Evolutionary conservation across 2,888 invertebrate genomes (phyloP).

Genomic region (Drosophila cognata): DNA sequence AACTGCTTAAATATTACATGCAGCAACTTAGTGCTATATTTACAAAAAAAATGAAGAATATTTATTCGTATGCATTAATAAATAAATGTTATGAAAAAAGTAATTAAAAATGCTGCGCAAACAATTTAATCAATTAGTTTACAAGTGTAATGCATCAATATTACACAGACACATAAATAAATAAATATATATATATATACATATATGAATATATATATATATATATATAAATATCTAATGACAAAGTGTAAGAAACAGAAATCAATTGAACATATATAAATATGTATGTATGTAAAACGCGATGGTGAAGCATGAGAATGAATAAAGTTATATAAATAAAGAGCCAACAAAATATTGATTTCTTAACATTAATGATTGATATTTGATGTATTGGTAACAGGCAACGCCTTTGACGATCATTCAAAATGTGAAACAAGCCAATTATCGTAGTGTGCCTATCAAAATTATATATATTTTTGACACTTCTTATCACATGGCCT

Average conservation of each 20-base stretch:
- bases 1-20: slow-evolving; percentile 67
- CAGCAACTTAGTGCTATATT: slow-evolving; percentile 75
- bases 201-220: background rate
- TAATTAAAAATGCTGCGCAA: slow-evolving; percentile 58
- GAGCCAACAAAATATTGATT: slow-evolving; percentile 38
- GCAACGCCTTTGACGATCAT: slow-evolving; percentile 29
- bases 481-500: slow-evolving; percentile 35
- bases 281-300: slow-evolving; percentile 49
- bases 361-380: slow-evolving; percentile 44
- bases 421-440: slow-evolving; percentile 39
- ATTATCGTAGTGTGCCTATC: slow-evolving; percentile 51
- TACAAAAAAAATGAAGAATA: slow-evolving; percentile 42
- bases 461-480: slow-evolving; percentile 23
- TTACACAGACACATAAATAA: slow-evolving; percentile 21
- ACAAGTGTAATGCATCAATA: slow-evolving; percentile 32
- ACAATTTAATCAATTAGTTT: slow-evolving; percentile 52
- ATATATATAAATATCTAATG: slow-evolving; percentile 27
- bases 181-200: slow-evolving; percentile 17
- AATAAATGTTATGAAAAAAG: slow-evolving; percentile 49
- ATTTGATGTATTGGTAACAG: slow-evolving; percentile 44
- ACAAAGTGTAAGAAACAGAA: slow-evolving; percentile 36
- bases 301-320: slow-evolving; percentile 45
- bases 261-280: slow-evolving; percentile 40
- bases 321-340: slow-evolving; percentile 68
- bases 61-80: slow-evolving; percentile 66